Evolutionary conservation across 2,113 vertebrate genomes (phyloP), one percentile per base, ranked within the genome.

Genomic region (Panthera uncia): DNA sequence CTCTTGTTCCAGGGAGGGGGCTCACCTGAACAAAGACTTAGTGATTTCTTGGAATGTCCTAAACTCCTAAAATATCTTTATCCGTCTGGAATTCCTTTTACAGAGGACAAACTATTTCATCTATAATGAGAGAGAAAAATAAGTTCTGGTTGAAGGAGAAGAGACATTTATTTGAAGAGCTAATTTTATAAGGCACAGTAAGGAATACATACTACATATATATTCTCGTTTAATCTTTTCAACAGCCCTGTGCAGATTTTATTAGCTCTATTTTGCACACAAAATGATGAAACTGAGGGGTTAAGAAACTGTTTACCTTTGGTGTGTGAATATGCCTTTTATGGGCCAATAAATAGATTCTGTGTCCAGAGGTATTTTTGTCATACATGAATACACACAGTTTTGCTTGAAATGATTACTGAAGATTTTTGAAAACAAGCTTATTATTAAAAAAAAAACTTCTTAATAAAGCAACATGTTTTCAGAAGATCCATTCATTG

Each of bases 381-480:
- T 87, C 61, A 66, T n/a, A 79, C 9, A n/a, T 74, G 80, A 92
- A 69, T 69, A 71, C 13, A 65, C 71, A 41, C 5, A 65, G 48
- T 83, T 95, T 92, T 83, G 25, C 45, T 73, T 82, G 29, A 90
- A 82, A 92, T 80, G 36, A 55, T 87, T 50, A 80, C 55, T 87
- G 12, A 61, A 83, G 73, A 87, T 65, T 94, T 91, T 71, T n/a
- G 3, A 90, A 97, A 91, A 78, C 27, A 71, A 66, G 33, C 41
- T 31, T 76, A 25, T 76, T 45, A 29, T 71, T 19, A 25, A 73
- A 45, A 29, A 29, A 76, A 48, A 4, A 48, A 29, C 25, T 94
- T 89, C 83, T 68, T 79, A 65, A 41, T 76, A 93, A 92, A 95
- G 84, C 31, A 97, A 31, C 71, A 57, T 36, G 3, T 41, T 94